Evolutionary conservation across 1,140 invertebrate species (phyloP), one percentile per base, ranked within the genome.

Genomic region (Heliconius congener): DNA sequence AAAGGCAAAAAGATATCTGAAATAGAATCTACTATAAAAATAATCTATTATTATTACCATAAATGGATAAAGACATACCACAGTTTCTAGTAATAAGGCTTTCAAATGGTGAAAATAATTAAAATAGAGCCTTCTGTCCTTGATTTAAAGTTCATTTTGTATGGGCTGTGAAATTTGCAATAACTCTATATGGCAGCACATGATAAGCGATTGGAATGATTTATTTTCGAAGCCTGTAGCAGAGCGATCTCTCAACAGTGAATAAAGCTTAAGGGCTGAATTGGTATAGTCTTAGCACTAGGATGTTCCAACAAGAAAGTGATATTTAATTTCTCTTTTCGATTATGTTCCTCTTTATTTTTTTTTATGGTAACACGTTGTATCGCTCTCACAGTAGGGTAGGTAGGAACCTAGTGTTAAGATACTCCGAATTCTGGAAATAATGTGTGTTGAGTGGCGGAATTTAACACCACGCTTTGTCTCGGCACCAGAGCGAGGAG

Each of bases 131-230:
- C 30, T 30, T 30, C 30, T 30, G 30, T 2, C 30, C 30, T 30
- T 6, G 11, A 13, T 2, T 8, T 13, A 66, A n/a, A 27, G 57
- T 66, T 66, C 57, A 30, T 13, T 66, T 66, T 66, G 23, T 0
- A 27, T 16, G 27, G 9, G 4, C 8, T 13, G 23, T 27, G 9
- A 27, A 13, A n/a, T 66, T 1, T 13, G 57, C 11, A 66, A 66
- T 66, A 66, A 66, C 11, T 66, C 23, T 27, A 66, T 66, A 66
- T 66, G 57, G 57, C 23, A 66, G 57, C 57, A 27, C 57, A 66
- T 66, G 57, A 66, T 66, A 66, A 66, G 57, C 23, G 57, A 66
- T 8, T 27, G 3, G 9, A 27, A 3, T 66, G 57, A 66, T 66
- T 66, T 66, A 66, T 66, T 66, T 11, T 30, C 57, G 57, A 66